Evolutionary conservation across 2,797 vertebrate species (phyloP).

Genomic region (Apogon hyalosoma): DNA sequence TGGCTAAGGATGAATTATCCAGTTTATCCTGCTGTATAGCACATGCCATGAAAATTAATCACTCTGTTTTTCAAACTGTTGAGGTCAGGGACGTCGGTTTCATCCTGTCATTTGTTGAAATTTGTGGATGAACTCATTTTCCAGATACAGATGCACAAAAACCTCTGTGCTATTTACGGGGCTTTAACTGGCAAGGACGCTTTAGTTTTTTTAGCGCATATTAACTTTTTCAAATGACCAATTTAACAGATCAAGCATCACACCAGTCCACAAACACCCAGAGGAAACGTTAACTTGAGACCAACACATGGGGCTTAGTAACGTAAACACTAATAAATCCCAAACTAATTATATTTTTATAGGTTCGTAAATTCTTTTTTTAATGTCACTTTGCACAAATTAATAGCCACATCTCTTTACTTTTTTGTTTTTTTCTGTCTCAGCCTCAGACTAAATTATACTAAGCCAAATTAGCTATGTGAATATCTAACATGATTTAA

Average conservation of each 20-base stretch:
- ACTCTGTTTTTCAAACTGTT: slow-evolving; percentile 28
- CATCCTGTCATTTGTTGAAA: slow-evolving; percentile 48
- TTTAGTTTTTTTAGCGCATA: slow-evolving; percentile 10
- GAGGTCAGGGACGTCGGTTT: slow-evolving; percentile 24
- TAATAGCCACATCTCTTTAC: neutral
- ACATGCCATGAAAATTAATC: slow-evolving; percentile 39
- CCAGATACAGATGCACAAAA: slow-evolving; percentile 19
- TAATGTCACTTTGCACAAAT: neutral
- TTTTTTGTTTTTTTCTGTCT: neutral
- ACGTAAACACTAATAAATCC: slow-evolving; percentile 14
- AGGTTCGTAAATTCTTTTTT: neutral
- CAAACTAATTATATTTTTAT: neutral
- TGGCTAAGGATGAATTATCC: slow-evolving; percentile 43
- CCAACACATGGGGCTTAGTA: neutral
- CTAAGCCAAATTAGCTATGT: slow-evolving; percentile 1
- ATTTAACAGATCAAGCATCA: slow-evolving; percentile 9
- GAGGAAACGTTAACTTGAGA: slow-evolving; percentile 7
- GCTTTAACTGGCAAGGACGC: slow-evolving; percentile 7
- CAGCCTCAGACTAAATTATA: slow-evolving; percentile 7
- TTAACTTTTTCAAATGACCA: slow-evolving; percentile 1
- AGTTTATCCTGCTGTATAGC: slow-evolving; percentile 54
- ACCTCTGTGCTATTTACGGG: neutral
- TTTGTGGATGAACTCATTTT: slow-evolving; percentile 8
- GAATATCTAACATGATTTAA: slow-evolving; percentile 1
- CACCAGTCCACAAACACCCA: neutral